A percentile compares a stretch with the other conserved stretches of the same genome.
phyloP scores from a whole-genome alignment of 2,888 invertebrate genomes.

The Lycaena phlaeas region DNA sequence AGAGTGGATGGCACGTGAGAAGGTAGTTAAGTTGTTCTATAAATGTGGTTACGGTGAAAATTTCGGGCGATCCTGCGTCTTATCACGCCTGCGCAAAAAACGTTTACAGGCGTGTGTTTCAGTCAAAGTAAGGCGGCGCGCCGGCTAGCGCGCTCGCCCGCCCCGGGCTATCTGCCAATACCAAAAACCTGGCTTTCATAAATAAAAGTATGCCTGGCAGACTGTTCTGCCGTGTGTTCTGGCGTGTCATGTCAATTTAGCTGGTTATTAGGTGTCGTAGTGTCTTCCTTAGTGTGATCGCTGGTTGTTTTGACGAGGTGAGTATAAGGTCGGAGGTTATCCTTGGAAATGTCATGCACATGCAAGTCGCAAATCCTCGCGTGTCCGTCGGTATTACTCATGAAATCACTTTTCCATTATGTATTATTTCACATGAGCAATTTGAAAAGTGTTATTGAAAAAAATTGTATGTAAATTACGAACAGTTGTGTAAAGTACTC shows the following conservation, averaged over 20 bases:
- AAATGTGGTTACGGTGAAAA: conserved; percentile 33
- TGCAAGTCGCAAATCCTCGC: conserved; percentile 34
- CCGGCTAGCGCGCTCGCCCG: conserved; percentile 72
- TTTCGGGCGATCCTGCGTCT: conserved; percentile 62
- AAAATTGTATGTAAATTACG: no score
- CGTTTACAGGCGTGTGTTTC: conserved; percentile 39
- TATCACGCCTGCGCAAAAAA: conserved; percentile 57
- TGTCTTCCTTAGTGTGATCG: conserved; percentile 54
- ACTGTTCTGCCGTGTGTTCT: conserved; percentile 33
- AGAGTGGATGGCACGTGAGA: conserved; percentile 2
- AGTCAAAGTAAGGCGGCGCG: conserved; percentile 68
- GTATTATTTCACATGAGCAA: conserved; percentile 12
- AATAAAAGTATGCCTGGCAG: conserved; percentile 47
- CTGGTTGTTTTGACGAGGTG: conserved; percentile 62
- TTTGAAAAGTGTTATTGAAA: no score
- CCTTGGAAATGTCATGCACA: conserved; percentile 39
- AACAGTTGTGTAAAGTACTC: no score
- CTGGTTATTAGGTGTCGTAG: conserved; percentile 34
- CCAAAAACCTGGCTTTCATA: conserved; percentile 35
- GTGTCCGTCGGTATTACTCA: conserved; percentile 41
- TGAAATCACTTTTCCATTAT: conserved; percentile 33
- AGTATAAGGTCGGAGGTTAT: conserved; percentile 55
- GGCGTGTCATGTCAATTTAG: conserved; percentile 50
- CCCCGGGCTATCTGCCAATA: conserved; percentile 53
- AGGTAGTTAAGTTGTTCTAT: conserved; percentile 27